Evolutionary conservation across 1,140 invertebrate species (phyloP).

Genomic region (Dolichoris vasculosae): DNA sequence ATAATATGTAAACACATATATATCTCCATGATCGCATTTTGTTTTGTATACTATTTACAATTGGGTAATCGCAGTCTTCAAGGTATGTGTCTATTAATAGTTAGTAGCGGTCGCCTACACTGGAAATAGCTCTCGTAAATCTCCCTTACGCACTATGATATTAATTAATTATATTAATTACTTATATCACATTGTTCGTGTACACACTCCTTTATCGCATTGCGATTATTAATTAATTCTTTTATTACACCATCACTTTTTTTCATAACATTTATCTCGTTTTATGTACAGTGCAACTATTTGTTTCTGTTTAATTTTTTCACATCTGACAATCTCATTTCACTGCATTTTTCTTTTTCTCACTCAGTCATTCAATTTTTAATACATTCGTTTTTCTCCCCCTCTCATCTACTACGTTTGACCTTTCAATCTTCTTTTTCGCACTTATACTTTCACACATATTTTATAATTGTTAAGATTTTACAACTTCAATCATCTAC

Average conservation of each 20-base stretch:
- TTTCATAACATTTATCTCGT: conserved; percentile 48
- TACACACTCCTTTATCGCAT: conserved; percentile 59
- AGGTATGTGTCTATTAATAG: conserved; percentile 65
- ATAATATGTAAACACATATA: conserved; percentile 48
- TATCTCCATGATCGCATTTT: conserved; percentile 55
- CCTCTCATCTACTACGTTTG: neutral
- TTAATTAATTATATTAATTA: conserved; percentile 72
- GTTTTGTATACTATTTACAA: conserved; percentile 71
- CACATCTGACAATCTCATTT: conserved; percentile 9
- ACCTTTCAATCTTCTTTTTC: neutral
- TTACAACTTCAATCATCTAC: conserved; percentile 47
- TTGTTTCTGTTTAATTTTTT: conserved; percentile 46
- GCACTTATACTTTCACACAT: conserved; percentile 27
- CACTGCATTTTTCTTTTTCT: neutral
- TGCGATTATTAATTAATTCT: conserved; percentile 58
- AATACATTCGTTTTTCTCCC: conserved; percentile 19
- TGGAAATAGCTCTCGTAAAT: conserved; percentile 68
- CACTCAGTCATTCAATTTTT: conserved; percentile 42
- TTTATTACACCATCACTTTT: conserved; percentile 27
- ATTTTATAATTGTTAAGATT: conserved; percentile 42
- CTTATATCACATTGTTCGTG: conserved; percentile 74
- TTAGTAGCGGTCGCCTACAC: conserved; percentile 67
- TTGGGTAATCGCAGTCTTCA: conserved; percentile 66
- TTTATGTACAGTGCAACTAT: conserved; percentile 53
- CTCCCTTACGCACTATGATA: conserved; percentile 67